These are phyloP conservation scores for Sarotherodon lohbergeri DNA, from an alignment of 2,113 vertebrate species.

Conservation along the genomic window DNA sequence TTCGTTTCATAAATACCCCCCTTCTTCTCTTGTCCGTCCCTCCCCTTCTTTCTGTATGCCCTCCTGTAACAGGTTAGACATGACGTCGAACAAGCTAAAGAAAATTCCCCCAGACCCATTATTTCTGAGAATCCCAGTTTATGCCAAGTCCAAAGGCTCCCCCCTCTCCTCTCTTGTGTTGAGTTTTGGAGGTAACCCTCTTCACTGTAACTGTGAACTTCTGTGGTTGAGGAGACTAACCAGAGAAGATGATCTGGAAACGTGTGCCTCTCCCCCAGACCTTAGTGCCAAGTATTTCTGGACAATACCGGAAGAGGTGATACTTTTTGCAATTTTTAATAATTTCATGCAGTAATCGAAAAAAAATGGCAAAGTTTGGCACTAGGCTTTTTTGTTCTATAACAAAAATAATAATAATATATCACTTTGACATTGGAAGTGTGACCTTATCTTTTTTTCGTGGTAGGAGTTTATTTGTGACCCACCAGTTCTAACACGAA, in stretches of 20 bases:
- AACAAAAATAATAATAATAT: background rate
- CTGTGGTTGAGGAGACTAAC: conserved; percentile 89
- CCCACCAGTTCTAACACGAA: conserved; percentile 87
- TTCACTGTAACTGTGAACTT: conserved; percentile 94
- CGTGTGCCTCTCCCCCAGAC: conserved; percentile 85
- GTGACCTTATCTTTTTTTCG: background rate
- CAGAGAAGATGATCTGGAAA: conserved; percentile 89
- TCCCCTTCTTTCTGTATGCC: background rate
- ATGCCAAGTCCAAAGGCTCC: conserved; percentile 84
- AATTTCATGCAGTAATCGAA: background rate
- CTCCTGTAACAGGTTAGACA: conserved; percentile 75
- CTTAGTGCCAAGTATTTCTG: conserved; percentile 91
- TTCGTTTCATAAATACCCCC: background rate
- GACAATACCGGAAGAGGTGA: conserved; percentile 87
- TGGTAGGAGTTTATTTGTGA: conserved; percentile 88
- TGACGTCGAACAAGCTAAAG: conserved; percentile 96
- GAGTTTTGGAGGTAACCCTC: conserved; percentile 88
- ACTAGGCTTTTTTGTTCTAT: background rate
- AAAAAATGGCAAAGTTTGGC: background rate
- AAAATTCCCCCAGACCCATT: conserved; percentile 92
- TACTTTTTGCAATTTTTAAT: background rate
- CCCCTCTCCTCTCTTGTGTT: conserved; percentile 82
- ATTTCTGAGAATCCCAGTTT: conserved; percentile 88
- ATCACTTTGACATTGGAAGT: background rate
- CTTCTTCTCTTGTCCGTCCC: background rate